These are phyloP conservation scores for Acheta domesticus DNA, from an alignment of 2,888 invertebrate species.

Conservation along the genomic window DNA sequence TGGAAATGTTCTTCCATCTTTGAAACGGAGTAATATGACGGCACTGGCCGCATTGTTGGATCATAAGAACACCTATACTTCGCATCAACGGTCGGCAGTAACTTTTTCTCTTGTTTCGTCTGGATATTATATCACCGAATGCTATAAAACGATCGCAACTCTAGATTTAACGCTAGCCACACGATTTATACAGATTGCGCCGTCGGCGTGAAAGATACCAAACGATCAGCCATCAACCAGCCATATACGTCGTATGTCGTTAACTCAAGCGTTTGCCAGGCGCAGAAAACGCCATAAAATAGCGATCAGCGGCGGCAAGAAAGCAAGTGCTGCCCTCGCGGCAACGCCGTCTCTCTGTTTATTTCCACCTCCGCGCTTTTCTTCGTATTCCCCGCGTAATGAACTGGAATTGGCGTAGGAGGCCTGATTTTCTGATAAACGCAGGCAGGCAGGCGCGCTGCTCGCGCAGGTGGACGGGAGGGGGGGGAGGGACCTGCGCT, in stretches of 20 bases:
- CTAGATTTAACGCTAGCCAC: too few species aligned
- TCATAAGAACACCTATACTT: too few species aligned
- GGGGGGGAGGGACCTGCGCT: too few species aligned
- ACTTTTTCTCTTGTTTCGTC: too few species aligned
- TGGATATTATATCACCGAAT: too few species aligned
- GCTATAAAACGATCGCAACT: too few species aligned
- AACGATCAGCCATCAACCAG: background rate
- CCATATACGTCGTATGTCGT: conserved; percentile 6
- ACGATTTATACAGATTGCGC: too few species aligned
- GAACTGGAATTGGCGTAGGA: background rate
- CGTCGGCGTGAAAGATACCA: too few species aligned
- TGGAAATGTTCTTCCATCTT: too few species aligned
- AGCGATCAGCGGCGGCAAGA: background rate
- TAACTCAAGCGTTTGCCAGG: background rate
- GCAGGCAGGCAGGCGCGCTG: background rate
- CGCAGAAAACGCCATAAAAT: background rate
- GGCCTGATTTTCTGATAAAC: background rate
- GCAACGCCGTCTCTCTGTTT: background rate
- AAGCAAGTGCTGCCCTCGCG: background rate
- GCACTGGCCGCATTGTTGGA: too few species aligned
- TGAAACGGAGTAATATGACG: too few species aligned
- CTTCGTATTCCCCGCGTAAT: background rate
- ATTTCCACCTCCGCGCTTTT: background rate
- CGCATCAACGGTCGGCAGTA: too few species aligned
- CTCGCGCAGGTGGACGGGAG: background rate